phyloP scores from a whole-genome alignment of 2,113 vertebrate species.

The Myodes glareolus region DNA sequence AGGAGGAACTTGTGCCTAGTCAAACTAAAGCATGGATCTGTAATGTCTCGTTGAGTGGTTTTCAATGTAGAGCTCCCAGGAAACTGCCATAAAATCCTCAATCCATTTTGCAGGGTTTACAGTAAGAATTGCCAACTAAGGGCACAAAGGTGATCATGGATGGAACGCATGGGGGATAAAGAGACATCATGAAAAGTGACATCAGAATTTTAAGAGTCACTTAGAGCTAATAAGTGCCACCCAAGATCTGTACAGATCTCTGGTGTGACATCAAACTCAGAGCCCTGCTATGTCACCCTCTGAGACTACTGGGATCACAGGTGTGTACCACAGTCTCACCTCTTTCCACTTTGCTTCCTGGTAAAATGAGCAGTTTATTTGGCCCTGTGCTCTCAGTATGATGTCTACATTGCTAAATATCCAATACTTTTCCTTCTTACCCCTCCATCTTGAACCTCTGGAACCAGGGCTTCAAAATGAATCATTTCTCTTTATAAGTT shows the following conservation, averaged over 20 bases:
- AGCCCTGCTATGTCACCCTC: not conserved
- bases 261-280: not conserved
- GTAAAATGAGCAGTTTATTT: not conserved
- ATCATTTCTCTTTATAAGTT: not conserved
- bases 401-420: too few species aligned
- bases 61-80: not conserved
- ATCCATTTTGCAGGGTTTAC: not conserved
- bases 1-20: not conserved
- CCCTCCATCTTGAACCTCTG: not conserved
- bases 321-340: not conserved
- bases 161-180: not conserved
- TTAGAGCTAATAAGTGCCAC: not conserved
- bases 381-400: not conserved
- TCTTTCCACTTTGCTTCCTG: not conserved
- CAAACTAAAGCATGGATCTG: not conserved
- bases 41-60: not conserved
- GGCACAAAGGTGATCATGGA: not conserved
- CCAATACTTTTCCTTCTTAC: not conserved
- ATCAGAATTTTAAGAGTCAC: not conserved
- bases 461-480: not conserved
- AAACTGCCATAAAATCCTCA: not conserved
- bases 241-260: not conserved
- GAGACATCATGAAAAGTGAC: not conserved
- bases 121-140: not conserved
- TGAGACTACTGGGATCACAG: not conserved